Evolutionary conservation across 2,797 vertebrate species (phyloP), one percentile per base, ranked within the genome.

Genomic region (Perodicticus potto): DNA sequence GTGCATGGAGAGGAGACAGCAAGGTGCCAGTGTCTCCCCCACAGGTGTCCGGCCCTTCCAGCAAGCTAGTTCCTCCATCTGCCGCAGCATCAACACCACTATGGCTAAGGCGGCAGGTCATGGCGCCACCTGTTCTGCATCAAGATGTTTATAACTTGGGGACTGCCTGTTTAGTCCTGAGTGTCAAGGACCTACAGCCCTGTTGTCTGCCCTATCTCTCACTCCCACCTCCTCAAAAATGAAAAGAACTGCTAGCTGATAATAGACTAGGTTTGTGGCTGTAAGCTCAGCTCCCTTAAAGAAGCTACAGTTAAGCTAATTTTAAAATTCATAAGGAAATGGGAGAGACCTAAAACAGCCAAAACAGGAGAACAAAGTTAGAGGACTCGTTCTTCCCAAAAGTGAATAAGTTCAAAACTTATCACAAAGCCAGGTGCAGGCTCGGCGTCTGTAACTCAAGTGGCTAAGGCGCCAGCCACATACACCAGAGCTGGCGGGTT

Each of bases 271-370:
- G 29, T 7, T 12, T 86, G 25, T 19, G 45, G 22, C 40, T 85
- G 7, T 61, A 63, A 57, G 25, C 13, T 81, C 25, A 14, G 20
- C 2, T 88, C n/a, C 81, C 53, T 63, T 92, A 16, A 70, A 92
- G n/a, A 93, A 95, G 25, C 43, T 49, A 25, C 0, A 19, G 10
- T 70, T 57, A 90, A 65, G 55, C 10, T 86, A 29, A 77, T 82
- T 9, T 43, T 86, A 57, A 82, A 86, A 63, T 87, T 95, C 45
- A 65, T n/a, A 87, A 27, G 22, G 76, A 77, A 86, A 86, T 82
- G 3, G 13, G 61, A 63, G 7, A 67, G 61, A 82, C 34, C 29
- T 43, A 70, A 37, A 57, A 72, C 10, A 70, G 29, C 22, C 53
- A 55, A 89, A 90, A 72, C 40, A 89, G 67, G 72, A 34, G n/a